Evolutionary conservation across 2,797 vertebrate genomes (phyloP).

Genomic region (Pseudochaenichthys georgianus): DNA sequence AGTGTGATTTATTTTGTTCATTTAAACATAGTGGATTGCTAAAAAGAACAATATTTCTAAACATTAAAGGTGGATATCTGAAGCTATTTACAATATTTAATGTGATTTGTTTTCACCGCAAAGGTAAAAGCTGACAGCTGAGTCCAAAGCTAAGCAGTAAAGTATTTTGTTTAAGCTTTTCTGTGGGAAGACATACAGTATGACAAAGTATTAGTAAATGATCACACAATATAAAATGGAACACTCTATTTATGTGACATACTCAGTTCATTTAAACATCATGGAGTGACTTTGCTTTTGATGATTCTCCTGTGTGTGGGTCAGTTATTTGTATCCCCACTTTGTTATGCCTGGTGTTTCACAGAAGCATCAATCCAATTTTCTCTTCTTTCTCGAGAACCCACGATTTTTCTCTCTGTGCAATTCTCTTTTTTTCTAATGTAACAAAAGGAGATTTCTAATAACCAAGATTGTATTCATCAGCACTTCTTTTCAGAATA

Average conservation of each 20-base stretch:
- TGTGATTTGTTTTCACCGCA: constrained; percentile 32
- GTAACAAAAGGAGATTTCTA: constrained; percentile 28
- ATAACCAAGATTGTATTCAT: constrained; percentile 32
- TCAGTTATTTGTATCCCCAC: constrained; percentile 41
- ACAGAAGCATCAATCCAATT: constrained; percentile 26
- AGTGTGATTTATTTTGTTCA: constrained; percentile 51
- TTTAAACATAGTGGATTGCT: constrained; percentile 52
- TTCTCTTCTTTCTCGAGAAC: constrained; percentile 13
- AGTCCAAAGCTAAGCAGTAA: constrained; percentile 2
- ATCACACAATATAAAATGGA: neutral
- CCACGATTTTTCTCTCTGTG: neutral
- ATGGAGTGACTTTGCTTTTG: constrained; percentile 36
- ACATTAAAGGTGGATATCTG: constrained; percentile 11
- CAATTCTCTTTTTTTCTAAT: constrained; percentile 14
- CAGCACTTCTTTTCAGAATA: constrained; percentile 24
- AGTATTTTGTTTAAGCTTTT: constrained; percentile 6
- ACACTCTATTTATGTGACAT: constrained; percentile 11
- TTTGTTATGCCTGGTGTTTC: constrained; percentile 68
- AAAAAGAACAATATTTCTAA: constrained; percentile 6
- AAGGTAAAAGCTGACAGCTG: constrained; percentile 23
- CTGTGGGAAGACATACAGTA: neutral
- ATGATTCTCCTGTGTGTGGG: constrained; percentile 44
- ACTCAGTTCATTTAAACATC: constrained; percentile 40
- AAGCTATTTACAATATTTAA: constrained; percentile 24
- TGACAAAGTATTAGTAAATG: constrained; percentile 28